Evolutionary conservation across 1,140 invertebrate genomes (phyloP).

Genomic region (Eubasilissa regina): DNA sequence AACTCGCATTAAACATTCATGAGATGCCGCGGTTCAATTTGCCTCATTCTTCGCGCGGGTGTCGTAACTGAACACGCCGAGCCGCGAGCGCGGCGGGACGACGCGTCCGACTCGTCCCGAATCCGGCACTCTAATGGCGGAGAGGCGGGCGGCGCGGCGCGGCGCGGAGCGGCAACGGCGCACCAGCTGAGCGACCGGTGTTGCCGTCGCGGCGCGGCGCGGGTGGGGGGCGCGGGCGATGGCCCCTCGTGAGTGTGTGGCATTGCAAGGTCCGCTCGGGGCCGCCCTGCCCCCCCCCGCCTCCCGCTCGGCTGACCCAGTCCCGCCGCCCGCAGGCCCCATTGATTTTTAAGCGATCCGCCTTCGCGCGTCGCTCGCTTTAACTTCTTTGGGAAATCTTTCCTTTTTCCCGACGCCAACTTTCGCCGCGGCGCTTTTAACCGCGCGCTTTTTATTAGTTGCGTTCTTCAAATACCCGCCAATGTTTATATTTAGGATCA

Average conservation of each 20-base stretch:
- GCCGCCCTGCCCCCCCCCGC: constrained; percentile 51
- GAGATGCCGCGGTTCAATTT: constrained; percentile 12
- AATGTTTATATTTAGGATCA: constrained; percentile 6
- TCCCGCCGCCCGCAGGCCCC: constrained; percentile 49
- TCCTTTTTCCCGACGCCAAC: constrained; percentile 42
- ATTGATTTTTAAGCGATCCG: constrained; percentile 56
- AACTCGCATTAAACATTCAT: constrained; percentile 38
- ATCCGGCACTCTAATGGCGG: constrained; percentile 34
- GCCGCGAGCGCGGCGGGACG: neutral
- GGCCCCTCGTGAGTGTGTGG: constrained; percentile 67
- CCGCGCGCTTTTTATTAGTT: constrained; percentile 18
- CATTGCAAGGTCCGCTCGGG: constrained; percentile 73
- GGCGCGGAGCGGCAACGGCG: constrained; percentile 43
- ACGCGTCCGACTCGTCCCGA: constrained; percentile 23
- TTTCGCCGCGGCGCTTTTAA: constrained; percentile 42
- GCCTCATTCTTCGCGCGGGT: constrained; percentile 9
- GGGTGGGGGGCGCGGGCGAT: constrained; percentile 64
- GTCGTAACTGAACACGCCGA: constrained; percentile 27
- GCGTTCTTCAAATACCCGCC: neutral
- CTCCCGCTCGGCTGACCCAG: constrained; percentile 34
- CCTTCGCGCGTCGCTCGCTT: constrained; percentile 47
- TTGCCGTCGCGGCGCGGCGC: constrained; percentile 60
- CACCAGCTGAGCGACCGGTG: constrained; percentile 62
- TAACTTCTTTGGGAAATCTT: constrained; percentile 44
- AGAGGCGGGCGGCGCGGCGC: constrained; percentile 32